A percentile compares a stretch with the other conserved stretches of the same genome.
These are phyloP conservation scores for Cyphomyrus plagiostoma DNA, from an alignment of 2,113 vertebrate genomes.

Conservation along the genomic window DNA sequence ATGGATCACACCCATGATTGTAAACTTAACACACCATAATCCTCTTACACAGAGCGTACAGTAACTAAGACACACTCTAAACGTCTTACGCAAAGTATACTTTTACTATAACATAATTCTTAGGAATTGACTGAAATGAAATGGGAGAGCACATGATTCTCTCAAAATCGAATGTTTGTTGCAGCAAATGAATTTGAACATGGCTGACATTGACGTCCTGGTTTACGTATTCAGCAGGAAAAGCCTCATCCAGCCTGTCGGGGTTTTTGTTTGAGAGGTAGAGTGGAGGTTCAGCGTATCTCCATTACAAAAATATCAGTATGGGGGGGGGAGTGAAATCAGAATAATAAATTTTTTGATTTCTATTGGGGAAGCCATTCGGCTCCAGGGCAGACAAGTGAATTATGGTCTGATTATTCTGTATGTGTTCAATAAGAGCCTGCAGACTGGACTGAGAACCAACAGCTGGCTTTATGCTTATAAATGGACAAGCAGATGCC, in stretches of 20 bases:
- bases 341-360: conserved; percentile 18
- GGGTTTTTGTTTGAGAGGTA: neutral
- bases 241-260: neutral
- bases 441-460: neutral
- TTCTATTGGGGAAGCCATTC: conserved; percentile 13
- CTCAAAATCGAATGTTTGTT: neutral
- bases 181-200: neutral
- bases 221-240: neutral
- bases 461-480: conserved; percentile 3
- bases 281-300: neutral
- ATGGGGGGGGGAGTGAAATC: neutral
- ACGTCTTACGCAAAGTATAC: neutral
- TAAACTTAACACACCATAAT: neutral
- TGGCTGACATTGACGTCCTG: neutral
- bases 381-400: neutral
- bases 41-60: neutral
- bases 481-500: neutral
- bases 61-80: neutral
- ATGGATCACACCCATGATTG: neutral
- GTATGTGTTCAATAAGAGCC: conserved; percentile 19
- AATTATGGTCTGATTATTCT: conserved; percentile 35
- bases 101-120: neutral
- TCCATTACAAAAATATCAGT: conserved; percentile 9
- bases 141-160: neutral
- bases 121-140: neutral